Evolutionary conservation across 64 coral and sea anemone species (phyloP).

Genomic region (Pocillopora verrucosa): DNA sequence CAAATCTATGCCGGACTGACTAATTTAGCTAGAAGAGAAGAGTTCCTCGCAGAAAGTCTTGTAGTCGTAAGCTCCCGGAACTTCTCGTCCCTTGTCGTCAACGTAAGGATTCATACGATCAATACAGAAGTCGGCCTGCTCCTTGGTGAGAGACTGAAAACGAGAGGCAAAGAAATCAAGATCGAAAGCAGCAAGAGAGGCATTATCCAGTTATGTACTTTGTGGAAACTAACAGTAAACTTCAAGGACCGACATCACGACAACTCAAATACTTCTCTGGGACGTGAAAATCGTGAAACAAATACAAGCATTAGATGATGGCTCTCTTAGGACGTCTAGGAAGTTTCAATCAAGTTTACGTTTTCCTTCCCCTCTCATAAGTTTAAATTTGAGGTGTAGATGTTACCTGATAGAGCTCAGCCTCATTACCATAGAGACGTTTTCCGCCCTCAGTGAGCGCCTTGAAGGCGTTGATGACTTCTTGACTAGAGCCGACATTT

Average conservation of each 20-base stretch:
- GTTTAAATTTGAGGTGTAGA: too few species aligned
- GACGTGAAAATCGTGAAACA: too few species aligned
- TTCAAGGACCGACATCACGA: too few species aligned
- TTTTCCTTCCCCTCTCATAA: too few species aligned
- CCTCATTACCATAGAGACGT: constrained; percentile 80
- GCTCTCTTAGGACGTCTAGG: too few species aligned
- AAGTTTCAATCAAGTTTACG: too few species aligned
- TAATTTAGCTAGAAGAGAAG: constrained; percentile 58
- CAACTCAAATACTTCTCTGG: too few species aligned
- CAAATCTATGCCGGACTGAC: background rate
- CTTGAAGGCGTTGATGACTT: constrained; percentile 93
- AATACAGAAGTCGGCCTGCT: constrained; percentile 94
- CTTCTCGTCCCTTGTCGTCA: constrained; percentile 87
- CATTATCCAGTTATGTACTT: background rate
- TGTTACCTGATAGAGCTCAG: constrained; percentile 93
- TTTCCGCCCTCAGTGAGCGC: constrained; percentile 94
- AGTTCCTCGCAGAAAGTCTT: constrained; percentile 93
- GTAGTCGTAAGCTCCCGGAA: constrained; percentile 98
- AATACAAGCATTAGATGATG: too few species aligned
- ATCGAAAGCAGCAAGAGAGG: background rate
- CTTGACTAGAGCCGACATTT: constrained; percentile 95
- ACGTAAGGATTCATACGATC: constrained; percentile 93
- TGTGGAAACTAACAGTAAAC: too few species aligned
- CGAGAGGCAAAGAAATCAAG: constrained; percentile 10
- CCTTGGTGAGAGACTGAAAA: constrained; percentile 89